These are phyloP conservation scores for Cheilosia variabilis DNA, from an alignment of 2,888 invertebrate species.

Conservation along the genomic window DNA sequence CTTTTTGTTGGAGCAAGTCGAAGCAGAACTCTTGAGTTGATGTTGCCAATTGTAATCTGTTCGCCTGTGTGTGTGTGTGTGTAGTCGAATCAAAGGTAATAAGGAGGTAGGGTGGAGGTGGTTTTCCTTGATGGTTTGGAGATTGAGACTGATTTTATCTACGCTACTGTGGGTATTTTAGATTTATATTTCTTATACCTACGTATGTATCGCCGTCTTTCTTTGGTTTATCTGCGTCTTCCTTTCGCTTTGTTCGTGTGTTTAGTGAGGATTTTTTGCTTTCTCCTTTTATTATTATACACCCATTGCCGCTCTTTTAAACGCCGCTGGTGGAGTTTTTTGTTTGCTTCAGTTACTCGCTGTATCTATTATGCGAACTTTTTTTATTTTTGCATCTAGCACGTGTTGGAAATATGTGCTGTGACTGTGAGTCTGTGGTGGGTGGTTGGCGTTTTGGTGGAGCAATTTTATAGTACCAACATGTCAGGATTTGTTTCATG, in stretches of 20 bases:
- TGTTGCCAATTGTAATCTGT: constrained; percentile 71
- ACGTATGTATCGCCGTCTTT: not conserved
- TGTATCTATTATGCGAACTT: constrained; percentile 43
- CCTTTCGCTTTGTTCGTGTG: constrained; percentile 49
- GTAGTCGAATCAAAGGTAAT: constrained; percentile 65
- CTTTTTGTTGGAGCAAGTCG: constrained; percentile 24
- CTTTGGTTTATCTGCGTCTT: constrained; percentile 22
- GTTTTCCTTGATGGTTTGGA: constrained; percentile 64
- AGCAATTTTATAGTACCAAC: constrained; percentile 53
- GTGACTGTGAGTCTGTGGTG: constrained; percentile 30
- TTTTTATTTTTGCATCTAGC: constrained; percentile 36
- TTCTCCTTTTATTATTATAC: constrained; percentile 32
- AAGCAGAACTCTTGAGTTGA: constrained; percentile 48
- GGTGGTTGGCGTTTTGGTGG: constrained; percentile 40
- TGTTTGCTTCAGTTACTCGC: constrained; percentile 12
- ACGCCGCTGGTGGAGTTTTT: constrained; percentile 39
- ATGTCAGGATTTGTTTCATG: constrained; percentile 61
- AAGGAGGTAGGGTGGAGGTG: constrained; percentile 41
- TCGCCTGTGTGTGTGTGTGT: constrained; percentile 26
- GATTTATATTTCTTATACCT: constrained; percentile 55
- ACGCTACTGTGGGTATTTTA: constrained; percentile 68
- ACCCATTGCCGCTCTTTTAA: constrained; percentile 44
- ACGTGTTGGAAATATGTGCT: constrained; percentile 62
- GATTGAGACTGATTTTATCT: constrained; percentile 71
- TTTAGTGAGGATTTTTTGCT: constrained; percentile 24